Evolutionary conservation across 1,140 invertebrate genomes (phyloP).

Genomic region (Drosophila sp.): DNA sequence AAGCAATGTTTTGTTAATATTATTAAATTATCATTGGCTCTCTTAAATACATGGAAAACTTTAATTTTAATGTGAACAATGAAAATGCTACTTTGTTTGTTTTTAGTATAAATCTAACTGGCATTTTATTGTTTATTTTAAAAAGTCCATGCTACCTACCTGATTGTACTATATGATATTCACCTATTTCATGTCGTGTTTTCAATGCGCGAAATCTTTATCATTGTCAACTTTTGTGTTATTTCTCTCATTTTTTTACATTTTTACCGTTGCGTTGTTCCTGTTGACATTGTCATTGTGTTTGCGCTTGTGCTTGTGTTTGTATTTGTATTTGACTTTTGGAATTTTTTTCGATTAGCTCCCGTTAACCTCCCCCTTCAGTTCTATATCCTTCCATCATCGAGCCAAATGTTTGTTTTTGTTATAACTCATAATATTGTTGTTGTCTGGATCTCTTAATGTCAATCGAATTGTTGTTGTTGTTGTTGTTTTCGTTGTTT

Average conservation of each 20-base stretch:
- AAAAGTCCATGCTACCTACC: not conserved
- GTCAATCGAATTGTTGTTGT: constrained; percentile 33
- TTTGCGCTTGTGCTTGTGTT: constrained; percentile 37
- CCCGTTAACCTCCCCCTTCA: not conserved
- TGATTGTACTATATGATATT: not conserved
- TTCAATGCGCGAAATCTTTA: constrained; percentile 35
- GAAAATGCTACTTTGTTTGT: too few relatives aligned
- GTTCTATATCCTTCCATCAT: too few relatives aligned
- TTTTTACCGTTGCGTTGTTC: constrained; percentile 38
- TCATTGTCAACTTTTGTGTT: constrained; percentile 40
- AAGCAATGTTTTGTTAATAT: too few relatives aligned
- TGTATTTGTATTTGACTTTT: constrained; percentile 73
- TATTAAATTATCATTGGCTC: too few relatives aligned
- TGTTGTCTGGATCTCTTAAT: constrained; percentile 55
- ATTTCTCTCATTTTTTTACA: constrained; percentile 25
- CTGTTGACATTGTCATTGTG: constrained; percentile 68
- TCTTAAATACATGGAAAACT: too few relatives aligned
- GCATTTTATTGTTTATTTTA: not conserved
- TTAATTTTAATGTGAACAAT: too few relatives aligned
- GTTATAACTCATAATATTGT: constrained; percentile 66
- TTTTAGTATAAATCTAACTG: not conserved
- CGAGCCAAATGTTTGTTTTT: constrained; percentile 65
- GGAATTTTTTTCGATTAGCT: constrained; percentile 57
- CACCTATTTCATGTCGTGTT: not conserved
- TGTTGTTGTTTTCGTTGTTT: constrained; percentile 4